These are phyloP conservation scores for Formica aserva DNA, from an alignment of 2,888 invertebrate genomes.

Conservation along the genomic window DNA sequence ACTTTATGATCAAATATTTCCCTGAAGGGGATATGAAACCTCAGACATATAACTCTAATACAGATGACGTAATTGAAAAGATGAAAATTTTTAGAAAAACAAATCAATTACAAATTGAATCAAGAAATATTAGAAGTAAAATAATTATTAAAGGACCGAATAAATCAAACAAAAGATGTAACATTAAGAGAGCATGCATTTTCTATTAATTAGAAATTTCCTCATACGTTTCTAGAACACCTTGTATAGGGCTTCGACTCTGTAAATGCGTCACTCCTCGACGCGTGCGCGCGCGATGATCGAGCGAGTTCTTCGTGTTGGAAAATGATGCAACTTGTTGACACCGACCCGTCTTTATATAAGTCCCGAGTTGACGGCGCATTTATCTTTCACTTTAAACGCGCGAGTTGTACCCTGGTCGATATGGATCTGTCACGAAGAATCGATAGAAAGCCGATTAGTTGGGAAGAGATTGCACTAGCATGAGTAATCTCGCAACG, in stretches of 20 bases:
- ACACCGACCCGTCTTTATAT: conserved; percentile 56
- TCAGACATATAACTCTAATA: not conserved
- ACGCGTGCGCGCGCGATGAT: conserved; percentile 24
- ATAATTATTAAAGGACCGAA: not conserved
- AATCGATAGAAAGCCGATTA: conserved; percentile 16
- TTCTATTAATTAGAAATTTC: not conserved
- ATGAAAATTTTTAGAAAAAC: not conserved
- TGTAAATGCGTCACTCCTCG: conserved; percentile 31
- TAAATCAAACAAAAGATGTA: not conserved
- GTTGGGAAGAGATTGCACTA: not conserved
- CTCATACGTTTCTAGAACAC: not conserved
- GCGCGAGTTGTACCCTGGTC: conserved; percentile 5
- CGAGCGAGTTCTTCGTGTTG: conserved; percentile 40
- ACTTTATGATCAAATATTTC: not conserved
- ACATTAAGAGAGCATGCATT: not conserved
- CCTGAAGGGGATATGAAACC: not conserved
- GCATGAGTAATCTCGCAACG: not conserved
- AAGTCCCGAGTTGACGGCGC: conserved; percentile 44
- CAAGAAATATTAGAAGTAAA: not conserved
- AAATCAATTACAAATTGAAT: not conserved
- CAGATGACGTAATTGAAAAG: not conserved
- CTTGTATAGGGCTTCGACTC: not conserved
- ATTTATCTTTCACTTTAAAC: conserved; percentile 36
- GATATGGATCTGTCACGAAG: not conserved
- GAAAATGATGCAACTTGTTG: conserved; percentile 70